Evolutionary conservation across 1,140 invertebrate species (phyloP).

Genomic region (Drosophila repletoides): DNA sequence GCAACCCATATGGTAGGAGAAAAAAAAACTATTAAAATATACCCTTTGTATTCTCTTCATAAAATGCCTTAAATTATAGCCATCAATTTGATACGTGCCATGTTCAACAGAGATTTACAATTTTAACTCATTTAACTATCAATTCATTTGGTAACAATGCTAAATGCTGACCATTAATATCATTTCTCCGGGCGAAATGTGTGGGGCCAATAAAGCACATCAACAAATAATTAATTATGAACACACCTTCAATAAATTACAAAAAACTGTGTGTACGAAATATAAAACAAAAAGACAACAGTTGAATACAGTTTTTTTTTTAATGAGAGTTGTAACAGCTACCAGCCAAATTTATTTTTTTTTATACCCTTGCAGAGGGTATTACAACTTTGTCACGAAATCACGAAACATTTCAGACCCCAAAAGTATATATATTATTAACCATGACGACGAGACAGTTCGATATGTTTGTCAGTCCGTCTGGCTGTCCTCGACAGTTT

Average conservation of each 20-base stretch:
- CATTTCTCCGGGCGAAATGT: conserved; percentile 11
- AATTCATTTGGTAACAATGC: conserved; percentile 12
- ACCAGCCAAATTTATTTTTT: too few species aligned
- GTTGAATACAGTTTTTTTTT: background rate
- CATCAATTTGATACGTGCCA: conserved; percentile 4
- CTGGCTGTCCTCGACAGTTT: too few species aligned
- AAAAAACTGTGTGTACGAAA: background rate
- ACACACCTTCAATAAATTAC: conserved; percentile 23
- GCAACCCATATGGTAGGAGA: too few species aligned
- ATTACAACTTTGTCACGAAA: too few species aligned
- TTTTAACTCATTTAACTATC: background rate
- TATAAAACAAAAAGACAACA: background rate
- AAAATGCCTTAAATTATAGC: conserved; percentile 3
- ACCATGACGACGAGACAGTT: too few species aligned
- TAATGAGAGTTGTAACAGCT: too few species aligned
- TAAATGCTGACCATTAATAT: conserved; percentile 33
- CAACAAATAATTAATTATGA: conserved; percentile 35
- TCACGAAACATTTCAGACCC: too few species aligned
- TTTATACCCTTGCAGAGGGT: too few species aligned
- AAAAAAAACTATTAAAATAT: too few species aligned
- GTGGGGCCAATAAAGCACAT: conserved; percentile 9
- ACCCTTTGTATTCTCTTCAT: too few species aligned
- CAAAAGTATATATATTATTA: too few species aligned
- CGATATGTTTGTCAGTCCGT: too few species aligned
- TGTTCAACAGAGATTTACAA: conserved; percentile 2